A percentile compares a stretch with the other conserved stretches of the same genome.
Conservation (phyloP, 2,888 invertebrate species). For the Amitus sp. region DNA sequence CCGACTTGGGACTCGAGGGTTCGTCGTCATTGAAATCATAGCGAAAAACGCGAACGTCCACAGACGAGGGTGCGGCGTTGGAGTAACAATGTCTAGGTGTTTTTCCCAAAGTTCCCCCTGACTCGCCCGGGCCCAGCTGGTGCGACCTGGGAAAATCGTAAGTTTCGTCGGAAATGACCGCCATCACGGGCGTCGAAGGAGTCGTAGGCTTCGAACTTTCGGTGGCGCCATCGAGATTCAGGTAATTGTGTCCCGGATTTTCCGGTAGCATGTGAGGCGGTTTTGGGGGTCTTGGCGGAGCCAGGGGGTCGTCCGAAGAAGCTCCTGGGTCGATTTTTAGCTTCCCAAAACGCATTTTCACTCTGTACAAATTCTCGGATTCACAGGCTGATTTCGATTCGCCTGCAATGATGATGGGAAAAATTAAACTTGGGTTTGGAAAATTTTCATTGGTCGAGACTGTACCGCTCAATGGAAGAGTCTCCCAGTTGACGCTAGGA, state of each 20-base stretch:
- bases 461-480: constrained; percentile 62
- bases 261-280: constrained; percentile 69
- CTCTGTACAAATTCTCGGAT: constrained; percentile 69
- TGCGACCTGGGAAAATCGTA: constrained; percentile 80
- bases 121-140: constrained; percentile 62
- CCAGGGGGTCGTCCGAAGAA: constrained; percentile 65
- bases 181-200: constrained; percentile 54
- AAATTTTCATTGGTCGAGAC: neutral
- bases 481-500: constrained; percentile 67
- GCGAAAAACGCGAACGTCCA: constrained; percentile 70
- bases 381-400: constrained; percentile 70
- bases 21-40: constrained; percentile 68
- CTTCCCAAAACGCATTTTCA: constrained; percentile 71
- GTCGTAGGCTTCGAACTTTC: constrained; percentile 62
- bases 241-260: constrained; percentile 66
- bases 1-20: constrained; percentile 64
- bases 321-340: constrained; percentile 58
- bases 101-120: constrained; percentile 49
- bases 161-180: constrained; percentile 68
- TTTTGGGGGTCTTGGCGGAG: constrained; percentile 82
- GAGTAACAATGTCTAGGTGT: constrained; percentile 69
- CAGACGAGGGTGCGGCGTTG: constrained; percentile 70
- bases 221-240: constrained; percentile 65
- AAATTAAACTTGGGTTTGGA: neutral
- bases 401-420: constrained; percentile 40